A percentile compares a stretch with the other conserved stretches of the same genome.
Conservation (phyloP, 2,797 vertebrate genomes). For the Diplodus sargus region DNA sequence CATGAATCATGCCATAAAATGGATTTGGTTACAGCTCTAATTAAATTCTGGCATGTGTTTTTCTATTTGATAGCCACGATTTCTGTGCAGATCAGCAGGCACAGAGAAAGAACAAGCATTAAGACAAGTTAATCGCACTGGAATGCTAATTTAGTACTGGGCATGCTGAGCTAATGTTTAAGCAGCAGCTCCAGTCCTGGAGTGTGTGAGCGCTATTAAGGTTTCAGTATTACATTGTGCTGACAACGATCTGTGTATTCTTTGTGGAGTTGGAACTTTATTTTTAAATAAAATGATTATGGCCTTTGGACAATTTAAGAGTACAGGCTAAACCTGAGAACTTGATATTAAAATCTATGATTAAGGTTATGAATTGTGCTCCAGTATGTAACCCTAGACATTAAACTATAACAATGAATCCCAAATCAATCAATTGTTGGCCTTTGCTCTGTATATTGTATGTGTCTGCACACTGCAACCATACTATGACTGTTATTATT, state of each 20-base stretch:
- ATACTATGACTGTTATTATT: background rate
- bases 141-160: conserved; percentile 66
- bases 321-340: background rate
- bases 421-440: background rate
- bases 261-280: conserved; percentile 15
- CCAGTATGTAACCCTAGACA: background rate
- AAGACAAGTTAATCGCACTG: conserved; percentile 60
- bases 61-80: conserved; percentile 57
- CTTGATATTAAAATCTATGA: background rate
- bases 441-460: background rate
- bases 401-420: background rate
- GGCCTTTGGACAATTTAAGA: background rate
- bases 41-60: conserved; percentile 66
- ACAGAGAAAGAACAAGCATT: conserved; percentile 62
- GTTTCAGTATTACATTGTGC: conserved; percentile 50
- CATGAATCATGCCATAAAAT: conserved; percentile 66
- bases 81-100: conserved; percentile 66
- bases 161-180: conserved; percentile 70
- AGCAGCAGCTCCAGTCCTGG: conserved; percentile 57
- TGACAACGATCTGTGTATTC: conserved; percentile 47
- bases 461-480: background rate
- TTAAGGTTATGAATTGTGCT: conserved; percentile 4
- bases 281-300: conserved; percentile 3
- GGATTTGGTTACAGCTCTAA: conserved; percentile 68
- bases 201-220: conserved; percentile 41